Base-by-base conservation (phyloP, 1,140 invertebrate genomes). In the Neodiprion fabricii region DNA sequence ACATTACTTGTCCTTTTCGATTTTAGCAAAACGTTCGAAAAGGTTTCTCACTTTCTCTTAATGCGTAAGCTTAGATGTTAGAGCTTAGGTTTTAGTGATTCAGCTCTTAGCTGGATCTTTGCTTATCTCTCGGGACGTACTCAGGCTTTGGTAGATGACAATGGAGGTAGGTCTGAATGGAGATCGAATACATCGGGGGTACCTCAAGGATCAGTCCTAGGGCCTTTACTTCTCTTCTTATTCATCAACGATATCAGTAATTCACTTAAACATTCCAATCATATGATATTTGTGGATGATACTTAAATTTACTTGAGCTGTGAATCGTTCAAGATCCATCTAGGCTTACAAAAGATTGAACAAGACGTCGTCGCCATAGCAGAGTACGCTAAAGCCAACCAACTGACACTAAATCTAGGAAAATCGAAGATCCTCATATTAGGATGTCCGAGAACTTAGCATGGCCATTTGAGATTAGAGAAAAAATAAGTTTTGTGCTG, bases 41-140 rank as follows among this genome's bases (percentile, higher is more conserved):
- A 21, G 17, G 17, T 21, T 21, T 21, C 17, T 21, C 17, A 21
- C 17, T 21, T 21, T 21, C 17, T 21, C 0, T 21, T 21, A 21
- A 21, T 21, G 17, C 17, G 17, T 61, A 61, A 61, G 53, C 53
- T 61, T 61, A 61, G n/a, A 61, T 11, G 10, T n/a, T 61, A 11
- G 17, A 21, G 17, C 17, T 21, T 21, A 11, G 53, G 10, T n/a
- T 61, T 61, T n/a, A 61, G 10, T n/a, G 53, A 61, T n/a, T n/a
- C 53, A 61, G n/a, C 53, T 61, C 53, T 61, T n/a, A 61, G 10
- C 53, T 61, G 53, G 53, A 11, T 61, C 53, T 61, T 61, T n/a
- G 10, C 53, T 11, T 61, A 61, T 61, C 53, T 61, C n/a, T 11
- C 53, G n/a, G 53, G 53, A 11, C 53, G 53, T 21, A 21, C 17